Evolutionary conservation across 2,888 invertebrate species (phyloP).

Genomic region (Dorcus parallelipipedus): DNA sequence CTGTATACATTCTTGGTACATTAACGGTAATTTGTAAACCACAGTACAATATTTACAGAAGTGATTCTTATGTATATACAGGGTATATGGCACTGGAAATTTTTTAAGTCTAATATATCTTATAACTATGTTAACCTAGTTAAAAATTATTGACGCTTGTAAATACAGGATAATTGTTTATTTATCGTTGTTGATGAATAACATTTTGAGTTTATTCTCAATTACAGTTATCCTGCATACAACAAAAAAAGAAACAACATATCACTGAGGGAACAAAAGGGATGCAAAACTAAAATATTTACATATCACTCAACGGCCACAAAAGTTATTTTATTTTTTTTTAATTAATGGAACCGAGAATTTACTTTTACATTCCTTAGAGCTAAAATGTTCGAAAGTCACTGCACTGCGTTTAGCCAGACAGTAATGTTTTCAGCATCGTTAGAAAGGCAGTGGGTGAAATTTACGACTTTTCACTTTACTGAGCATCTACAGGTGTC

Average conservation of each 20-base stretch:
- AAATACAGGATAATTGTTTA: not conserved
- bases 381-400: not conserved
- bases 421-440: not conserved
- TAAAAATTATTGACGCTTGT: not conserved
- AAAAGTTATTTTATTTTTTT: not conserved
- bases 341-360: not conserved
- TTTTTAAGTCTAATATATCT: conserved; percentile 26
- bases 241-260: no score
- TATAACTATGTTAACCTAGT: conserved; percentile 3
- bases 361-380: not conserved
- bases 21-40: conserved; percentile 20
- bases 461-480: not conserved
- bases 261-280: no score
- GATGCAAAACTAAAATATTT: no score
- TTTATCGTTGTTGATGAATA: not conserved
- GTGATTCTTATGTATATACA: conserved; percentile 25
- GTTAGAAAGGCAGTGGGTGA: not conserved
- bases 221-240: no score
- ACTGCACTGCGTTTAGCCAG: not conserved
- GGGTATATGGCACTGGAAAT: conserved; percentile 37
- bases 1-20: conserved; percentile 45
- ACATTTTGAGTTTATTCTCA: no score
- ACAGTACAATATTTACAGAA: conserved; percentile 18
- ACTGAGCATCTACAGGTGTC: conserved; percentile 2
- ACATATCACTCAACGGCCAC: no score